phyloP scores from a whole-genome alignment of 2,888 invertebrate genomes.

The Prostheceraeus crozeri region DNA sequence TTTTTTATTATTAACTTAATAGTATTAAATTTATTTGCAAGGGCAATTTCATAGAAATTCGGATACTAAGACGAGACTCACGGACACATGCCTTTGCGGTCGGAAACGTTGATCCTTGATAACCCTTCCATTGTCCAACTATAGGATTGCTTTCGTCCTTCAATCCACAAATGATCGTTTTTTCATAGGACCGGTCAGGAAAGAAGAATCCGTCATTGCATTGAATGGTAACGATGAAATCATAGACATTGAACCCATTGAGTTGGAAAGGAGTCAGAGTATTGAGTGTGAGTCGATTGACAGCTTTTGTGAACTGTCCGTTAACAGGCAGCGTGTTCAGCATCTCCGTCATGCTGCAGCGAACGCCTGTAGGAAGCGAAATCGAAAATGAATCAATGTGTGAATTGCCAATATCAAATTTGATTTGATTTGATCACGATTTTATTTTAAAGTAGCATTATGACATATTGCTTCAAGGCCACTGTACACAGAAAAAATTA shows the following conservation, averaged over 20 bases:
- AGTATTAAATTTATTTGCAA: too few relatives aligned
- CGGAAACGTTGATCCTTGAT: slow-evolving; percentile 14
- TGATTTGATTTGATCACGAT: too few relatives aligned
- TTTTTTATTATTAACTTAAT: too few relatives aligned
- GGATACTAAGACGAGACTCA: too few relatives aligned
- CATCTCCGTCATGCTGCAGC: slow-evolving; percentile 27
- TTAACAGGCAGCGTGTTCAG: slow-evolving; percentile 4
- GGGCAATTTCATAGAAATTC: too few relatives aligned
- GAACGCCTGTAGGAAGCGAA: slow-evolving; percentile 20
- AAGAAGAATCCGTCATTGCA: slow-evolving; percentile 30
- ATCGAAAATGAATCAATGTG: too few relatives aligned
- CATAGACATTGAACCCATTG: slow-evolving; percentile 24
- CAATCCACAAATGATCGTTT: slow-evolving; percentile 29
- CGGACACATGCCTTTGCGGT: slow-evolving; percentile 16
- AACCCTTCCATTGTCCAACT: slow-evolving; percentile 21
- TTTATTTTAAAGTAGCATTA: too few relatives aligned
- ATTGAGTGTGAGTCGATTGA: background rate
- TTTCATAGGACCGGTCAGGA: slow-evolving; percentile 29
- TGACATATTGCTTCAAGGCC: too few relatives aligned
- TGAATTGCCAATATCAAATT: too few relatives aligned
- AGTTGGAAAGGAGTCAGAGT: slow-evolving; percentile 5
- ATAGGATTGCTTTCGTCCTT: slow-evolving; percentile 3
- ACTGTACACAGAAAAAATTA: too few relatives aligned
- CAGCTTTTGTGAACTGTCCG: slow-evolving; percentile 14
- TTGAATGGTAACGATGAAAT: slow-evolving; percentile 22